Base-by-base conservation (phyloP, 2,797 vertebrate species). In the Mallotus villosus region DNA sequence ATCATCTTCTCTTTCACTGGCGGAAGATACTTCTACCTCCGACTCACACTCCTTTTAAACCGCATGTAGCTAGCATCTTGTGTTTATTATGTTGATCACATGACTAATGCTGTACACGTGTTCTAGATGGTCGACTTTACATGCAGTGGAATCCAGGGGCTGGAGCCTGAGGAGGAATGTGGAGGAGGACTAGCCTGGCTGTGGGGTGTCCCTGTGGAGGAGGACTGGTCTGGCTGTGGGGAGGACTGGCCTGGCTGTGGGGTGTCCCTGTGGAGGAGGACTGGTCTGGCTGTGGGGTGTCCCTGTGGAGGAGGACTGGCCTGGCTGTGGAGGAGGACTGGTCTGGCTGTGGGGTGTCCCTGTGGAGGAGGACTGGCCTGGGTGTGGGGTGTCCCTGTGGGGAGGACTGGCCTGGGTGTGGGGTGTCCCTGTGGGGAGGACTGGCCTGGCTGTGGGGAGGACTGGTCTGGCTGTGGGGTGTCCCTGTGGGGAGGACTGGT, bases 351-450 rank as follows among this genome's bases (percentile, higher is more conserved):
- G n/a, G n/a, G n/a, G n/a, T n/a, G n/a, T n/a, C n/a, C n/a, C n/a
- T 76, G 72, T 75, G 58, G 74, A 68, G 74, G 51, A 74, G 66
- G 80, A 81, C 63, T 53, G 76, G 67, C 72, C 16, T 67, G 34
- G 66, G n/a, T n/a, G n/a, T n/a, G n/a, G n/a, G n/a, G n/a, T n/a
- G n/a, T n/a, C n/a, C n/a, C n/a, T 76, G 72, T 75, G 58, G 74
- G 74, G 51, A 74, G 66, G 80, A 81, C 63, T 53, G 76, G 67
- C 72, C 16, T 67, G 34, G 66, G n/a, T n/a, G n/a, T n/a, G n/a
- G n/a, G n/a, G n/a, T n/a, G n/a, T n/a, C n/a, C n/a, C n/a, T 76
- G 72, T 75, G 58, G 74, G 74, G 51, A 74, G 66, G 80, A 81
- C 63, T 53, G 76, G 67, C 72, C 16, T 67, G 34, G 66, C n/a